A percentile compares a stretch with the other conserved stretches of the same genome.
Conservation (phyloP, 2,113 vertebrate species). For the Percina caprodes region DNA sequence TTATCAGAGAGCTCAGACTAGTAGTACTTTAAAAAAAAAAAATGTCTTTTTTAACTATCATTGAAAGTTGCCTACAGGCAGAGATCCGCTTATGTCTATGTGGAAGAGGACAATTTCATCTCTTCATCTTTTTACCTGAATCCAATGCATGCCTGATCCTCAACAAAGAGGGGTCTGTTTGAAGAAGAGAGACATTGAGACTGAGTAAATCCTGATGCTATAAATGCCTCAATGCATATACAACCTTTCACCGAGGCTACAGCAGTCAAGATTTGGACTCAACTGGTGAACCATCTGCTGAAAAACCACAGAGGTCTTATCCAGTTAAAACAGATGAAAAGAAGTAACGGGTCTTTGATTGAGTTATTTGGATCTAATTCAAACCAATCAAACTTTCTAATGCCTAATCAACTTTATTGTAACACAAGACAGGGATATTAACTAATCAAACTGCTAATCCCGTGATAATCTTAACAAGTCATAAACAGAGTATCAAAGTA, state of each 20-base stretch:
- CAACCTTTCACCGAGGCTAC: conserved; percentile 47
- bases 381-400: conserved; percentile 62
- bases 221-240: conserved; percentile 51
- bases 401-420: conserved; percentile 54
- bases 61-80: conserved; percentile 58
- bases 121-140: conserved; percentile 70
- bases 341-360: conserved; percentile 45
- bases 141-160: conserved; percentile 79
- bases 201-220: conserved; percentile 61
- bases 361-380: conserved; percentile 60
- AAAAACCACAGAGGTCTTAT: conserved; percentile 64
- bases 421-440: conserved; percentile 50
- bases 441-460: conserved; percentile 53
- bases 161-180: conserved; percentile 62
- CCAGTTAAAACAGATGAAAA: conserved; percentile 48
- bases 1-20: conserved; percentile 40
- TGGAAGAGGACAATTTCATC: conserved; percentile 69
- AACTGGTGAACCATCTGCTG: conserved; percentile 43
- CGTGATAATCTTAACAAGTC: conserved; percentile 37
- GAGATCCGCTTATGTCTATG: conserved; percentile 51
- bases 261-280: conserved; percentile 51
- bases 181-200: conserved; percentile 55
- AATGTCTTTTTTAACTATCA: conserved; percentile 50
- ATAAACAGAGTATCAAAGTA: conserved; percentile 39
- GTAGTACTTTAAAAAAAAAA: conserved; percentile 50